Base-by-base conservation (phyloP, 2,888 invertebrate species). In the Dryococelus australis region DNA sequence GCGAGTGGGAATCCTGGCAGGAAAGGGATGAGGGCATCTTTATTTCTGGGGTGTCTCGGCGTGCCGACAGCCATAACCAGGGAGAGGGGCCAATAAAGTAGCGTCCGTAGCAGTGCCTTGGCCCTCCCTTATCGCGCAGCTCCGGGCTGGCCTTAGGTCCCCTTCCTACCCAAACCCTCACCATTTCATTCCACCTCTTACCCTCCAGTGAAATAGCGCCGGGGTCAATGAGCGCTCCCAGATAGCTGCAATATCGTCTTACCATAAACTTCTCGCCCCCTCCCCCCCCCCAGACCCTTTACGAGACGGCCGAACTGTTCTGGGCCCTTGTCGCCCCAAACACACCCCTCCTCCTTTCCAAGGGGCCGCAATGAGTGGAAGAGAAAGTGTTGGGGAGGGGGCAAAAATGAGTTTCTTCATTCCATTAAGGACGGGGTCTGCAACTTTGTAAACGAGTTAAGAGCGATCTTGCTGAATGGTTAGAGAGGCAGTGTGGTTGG, bases 171-270 rank as follows among this genome's bases (percentile, higher is more conserved):
- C 35, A 35, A 35, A 4, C 35, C 35, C 35, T 35, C 35, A 35
- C 35, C 4, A 1, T 35, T 47, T 5, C 16, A 1, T 47, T 16
- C 47, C 16, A 10, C 47, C 47, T 47, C 12, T 10, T 13, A 10
- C 47, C 47, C 20, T 1, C 13, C 65, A 0, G 65, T 65, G 65
- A 65, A 65, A 65, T 65, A 65, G 65, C 65, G 65, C 65, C n/a
- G 65, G 65, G 65, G 65, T 65, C 65, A 65, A 65, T 65, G 65
- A 65, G 65, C 65, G 20, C 65, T 65, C 65, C 24, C 65, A 65
- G 65, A 65, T 65, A 65, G 65, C n/a, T 65, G 65, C 65, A 65
- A 65, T 65, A 65, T 65, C 65, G 65, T 6, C 65, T 65, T 65
- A 65, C 65, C 65, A 65, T 65, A 65, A 65, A 65, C 65, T 10